phyloP scores from a whole-genome alignment of 2,113 vertebrate genomes.

The Mus pahari region DNA sequence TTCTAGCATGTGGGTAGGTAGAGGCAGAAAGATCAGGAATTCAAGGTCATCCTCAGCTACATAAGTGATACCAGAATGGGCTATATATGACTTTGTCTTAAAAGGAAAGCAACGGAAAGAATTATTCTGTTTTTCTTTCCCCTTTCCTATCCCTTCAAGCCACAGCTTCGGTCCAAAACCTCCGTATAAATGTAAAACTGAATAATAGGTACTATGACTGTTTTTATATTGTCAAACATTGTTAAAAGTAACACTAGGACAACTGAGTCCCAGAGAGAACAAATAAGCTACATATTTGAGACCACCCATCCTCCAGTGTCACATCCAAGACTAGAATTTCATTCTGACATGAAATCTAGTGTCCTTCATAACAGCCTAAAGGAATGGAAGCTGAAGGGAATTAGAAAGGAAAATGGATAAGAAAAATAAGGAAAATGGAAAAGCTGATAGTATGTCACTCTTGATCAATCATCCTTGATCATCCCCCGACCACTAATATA shows the following conservation, averaged over 20 bases:
- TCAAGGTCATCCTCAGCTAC: neutral
- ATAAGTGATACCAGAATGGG: neutral
- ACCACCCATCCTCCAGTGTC: neutral
- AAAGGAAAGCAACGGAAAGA: neutral
- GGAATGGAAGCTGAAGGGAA: conserved; percentile 5
- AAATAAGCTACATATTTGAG: neutral
- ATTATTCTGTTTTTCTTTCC: neutral
- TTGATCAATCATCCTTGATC: neutral
- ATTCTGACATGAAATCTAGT: neutral
- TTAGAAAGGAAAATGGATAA: neutral
- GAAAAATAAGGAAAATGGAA: neutral
- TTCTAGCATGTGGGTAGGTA: neutral
- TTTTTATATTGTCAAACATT: conserved; percentile 7
- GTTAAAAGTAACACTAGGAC: neutral
- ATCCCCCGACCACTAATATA: neutral
- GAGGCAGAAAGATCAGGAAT: neutral
- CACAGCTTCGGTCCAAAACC: conserved; percentile 13
- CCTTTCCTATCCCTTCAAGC: conserved; percentile 29
- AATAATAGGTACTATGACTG: conserved; percentile 1
- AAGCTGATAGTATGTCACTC: conserved; percentile 14
- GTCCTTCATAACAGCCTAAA: neutral
- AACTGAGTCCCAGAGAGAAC: neutral
- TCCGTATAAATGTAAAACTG: conserved; percentile 28
- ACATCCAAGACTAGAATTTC: conserved; percentile 28
- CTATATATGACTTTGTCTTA: neutral